Percentiles rank a stretch among this genome's conserved stretches.
Conservation (phyloP, 2,888 invertebrate genomes). For the Hofmannophila pseudospretella region DNA sequence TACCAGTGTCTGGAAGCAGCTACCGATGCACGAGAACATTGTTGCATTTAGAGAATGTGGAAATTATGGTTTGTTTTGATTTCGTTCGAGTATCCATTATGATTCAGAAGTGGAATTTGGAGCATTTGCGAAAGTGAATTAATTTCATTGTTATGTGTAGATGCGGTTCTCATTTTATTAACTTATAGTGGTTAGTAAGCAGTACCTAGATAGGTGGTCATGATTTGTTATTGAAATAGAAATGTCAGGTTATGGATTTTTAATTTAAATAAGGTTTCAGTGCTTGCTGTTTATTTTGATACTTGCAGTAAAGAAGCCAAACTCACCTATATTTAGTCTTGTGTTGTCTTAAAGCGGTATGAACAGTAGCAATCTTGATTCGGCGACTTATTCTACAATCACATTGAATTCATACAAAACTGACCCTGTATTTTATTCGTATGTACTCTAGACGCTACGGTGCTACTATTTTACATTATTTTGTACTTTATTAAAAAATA, state of each 20-base stretch:
- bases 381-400: conserved; percentile 75
- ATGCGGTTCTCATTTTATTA: no score
- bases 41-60: conserved; percentile 36
- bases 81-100: conserved; percentile 23
- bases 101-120: no score
- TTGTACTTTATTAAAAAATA: conserved; percentile 75
- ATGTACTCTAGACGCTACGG: conserved; percentile 68
- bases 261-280: no score
- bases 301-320: neutral
- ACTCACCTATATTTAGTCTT: conserved; percentile 63
- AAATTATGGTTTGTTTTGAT: conserved; percentile 49
- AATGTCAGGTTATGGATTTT: no score
- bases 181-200: no score
- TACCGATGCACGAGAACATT: conserved; percentile 38
- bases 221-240: no score
- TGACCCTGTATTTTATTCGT: conserved; percentile 75
- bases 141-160: no score
- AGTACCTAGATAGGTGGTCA: no score
- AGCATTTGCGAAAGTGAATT: no score
- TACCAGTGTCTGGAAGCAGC: conserved; percentile 42
- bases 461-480: conserved; percentile 64
- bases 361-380: conserved; percentile 61
- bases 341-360: conserved; percentile 60
- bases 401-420: conserved; percentile 78
- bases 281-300: neutral